Evolutionary conservation across 92 coral and sea anemone genomes (phyloP).

Genomic region (Meandrina meandrites): DNA sequence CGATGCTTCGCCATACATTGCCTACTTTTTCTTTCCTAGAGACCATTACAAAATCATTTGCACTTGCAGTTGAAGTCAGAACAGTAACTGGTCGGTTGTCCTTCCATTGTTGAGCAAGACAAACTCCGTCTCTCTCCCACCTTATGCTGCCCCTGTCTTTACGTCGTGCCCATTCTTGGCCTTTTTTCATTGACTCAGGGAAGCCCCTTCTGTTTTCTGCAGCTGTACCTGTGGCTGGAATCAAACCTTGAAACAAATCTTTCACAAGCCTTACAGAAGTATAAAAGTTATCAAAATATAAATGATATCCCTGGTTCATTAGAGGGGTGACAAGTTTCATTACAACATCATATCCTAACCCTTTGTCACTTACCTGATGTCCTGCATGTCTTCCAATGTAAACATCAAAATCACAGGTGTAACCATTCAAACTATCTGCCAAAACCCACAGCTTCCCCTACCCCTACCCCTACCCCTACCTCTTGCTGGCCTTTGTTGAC

Average conservation of each 20-base stretch:
- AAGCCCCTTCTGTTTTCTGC: slow-evolving; percentile 50
- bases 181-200: slow-evolving; percentile 52
- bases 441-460: slow-evolving; percentile 58
- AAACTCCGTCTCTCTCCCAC: slow-evolving; percentile 50
- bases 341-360: slow-evolving; percentile 55
- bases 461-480: slow-evolving; percentile 38
- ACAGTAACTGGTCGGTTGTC: slow-evolving; percentile 68
- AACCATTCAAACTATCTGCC: slow-evolving; percentile 55
- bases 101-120: slow-evolving; percentile 59
- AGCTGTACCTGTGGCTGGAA: slow-evolving; percentile 64
- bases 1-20: slow-evolving; percentile 13
- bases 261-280: slow-evolving; percentile 57
- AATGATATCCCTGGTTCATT: slow-evolving; percentile 66
- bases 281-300: slow-evolving; percentile 62
- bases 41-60: slow-evolving; percentile 38
- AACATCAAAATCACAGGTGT: slow-evolving; percentile 65
- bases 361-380: slow-evolving; percentile 36
- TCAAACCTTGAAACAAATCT: slow-evolving; percentile 35
- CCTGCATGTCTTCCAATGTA: slow-evolving; percentile 52
- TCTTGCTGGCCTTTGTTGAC: not conserved
- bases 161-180: slow-evolving; percentile 44
- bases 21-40: slow-evolving; percentile 41
- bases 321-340: slow-evolving; percentile 46
- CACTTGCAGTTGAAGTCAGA: slow-evolving; percentile 38
- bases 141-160: slow-evolving; percentile 53